These are phyloP conservation scores for Babyrousa celebensis DNA, from an alignment of 2,797 vertebrate genomes.

Conservation along the genomic window DNA sequence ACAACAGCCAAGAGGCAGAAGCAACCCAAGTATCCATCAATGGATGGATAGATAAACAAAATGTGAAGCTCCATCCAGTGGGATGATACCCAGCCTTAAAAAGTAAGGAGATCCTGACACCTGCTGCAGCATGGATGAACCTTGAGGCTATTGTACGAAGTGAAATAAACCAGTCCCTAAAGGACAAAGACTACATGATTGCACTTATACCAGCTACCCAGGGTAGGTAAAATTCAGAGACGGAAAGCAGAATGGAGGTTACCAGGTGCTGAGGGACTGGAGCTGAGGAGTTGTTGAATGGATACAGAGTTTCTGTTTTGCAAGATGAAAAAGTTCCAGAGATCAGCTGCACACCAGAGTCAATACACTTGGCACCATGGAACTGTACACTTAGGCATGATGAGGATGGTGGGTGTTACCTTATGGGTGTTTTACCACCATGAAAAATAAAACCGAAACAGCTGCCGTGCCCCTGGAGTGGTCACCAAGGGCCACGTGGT, in stretches of 20 bases:
- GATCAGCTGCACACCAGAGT: not conserved
- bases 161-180: not conserved
- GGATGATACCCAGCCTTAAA: not conserved
- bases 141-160: not conserved
- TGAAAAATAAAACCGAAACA: not conserved
- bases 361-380: not conserved
- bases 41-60: not conserved
- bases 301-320: not conserved
- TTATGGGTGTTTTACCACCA: not conserved
- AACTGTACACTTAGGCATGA: not conserved
- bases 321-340: not conserved
- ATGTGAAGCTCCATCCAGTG: rapidly evolving
- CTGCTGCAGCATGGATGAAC: not conserved
- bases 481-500: not conserved
- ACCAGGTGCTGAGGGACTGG: rapidly evolving
- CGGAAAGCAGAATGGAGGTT: not conserved
- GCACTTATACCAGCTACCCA: not conserved
- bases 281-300: not conserved
- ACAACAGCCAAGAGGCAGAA: not conserved
- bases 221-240: not conserved
- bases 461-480: rapidly evolving
- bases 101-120: not conserved
- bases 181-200: no score
- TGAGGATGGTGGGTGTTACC: not conserved
- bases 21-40: not conserved